A percentile compares a stretch with the other conserved stretches of the same genome.
These are phyloP conservation scores for Acutogordius australiensis DNA, from an alignment of 2,888 invertebrate genomes.

Conservation along the genomic window DNA sequence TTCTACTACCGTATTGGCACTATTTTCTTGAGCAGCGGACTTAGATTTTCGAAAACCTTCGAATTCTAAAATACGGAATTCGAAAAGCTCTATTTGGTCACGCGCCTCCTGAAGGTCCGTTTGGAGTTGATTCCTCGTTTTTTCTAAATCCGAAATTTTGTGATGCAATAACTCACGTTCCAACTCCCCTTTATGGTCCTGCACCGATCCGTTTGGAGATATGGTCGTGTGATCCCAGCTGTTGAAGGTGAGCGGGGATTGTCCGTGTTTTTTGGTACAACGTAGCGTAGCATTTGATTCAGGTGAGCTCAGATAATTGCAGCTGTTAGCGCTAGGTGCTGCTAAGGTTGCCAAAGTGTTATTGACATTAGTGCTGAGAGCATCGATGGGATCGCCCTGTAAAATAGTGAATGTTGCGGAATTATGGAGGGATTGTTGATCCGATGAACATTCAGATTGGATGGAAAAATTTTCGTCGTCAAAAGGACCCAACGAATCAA, in stretches of 20 bases:
- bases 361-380: neutral
- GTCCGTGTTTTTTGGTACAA: neutral
- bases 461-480: neutral
- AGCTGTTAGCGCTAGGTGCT: neutral
- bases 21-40: neutral
- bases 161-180: neutral
- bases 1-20: neutral
- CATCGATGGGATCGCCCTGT: too few relatives aligned
- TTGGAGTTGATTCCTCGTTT: neutral
- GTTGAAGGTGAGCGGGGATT: neutral
- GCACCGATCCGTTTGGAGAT: neutral
- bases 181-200: neutral
- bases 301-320: neutral
- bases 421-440: neutral
- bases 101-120: neutral
- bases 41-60: neutral
- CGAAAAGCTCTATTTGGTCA: neutral
- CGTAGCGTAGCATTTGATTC: neutral
- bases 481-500: neutral
- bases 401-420: too few relatives aligned
- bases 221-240: neutral
- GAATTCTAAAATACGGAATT: neutral
- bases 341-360: neutral
- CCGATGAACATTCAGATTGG: neutral
- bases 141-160: neutral